Base-by-base conservation (phyloP, 2,797 vertebrate species). In the Coregonus suidteri region DNA sequence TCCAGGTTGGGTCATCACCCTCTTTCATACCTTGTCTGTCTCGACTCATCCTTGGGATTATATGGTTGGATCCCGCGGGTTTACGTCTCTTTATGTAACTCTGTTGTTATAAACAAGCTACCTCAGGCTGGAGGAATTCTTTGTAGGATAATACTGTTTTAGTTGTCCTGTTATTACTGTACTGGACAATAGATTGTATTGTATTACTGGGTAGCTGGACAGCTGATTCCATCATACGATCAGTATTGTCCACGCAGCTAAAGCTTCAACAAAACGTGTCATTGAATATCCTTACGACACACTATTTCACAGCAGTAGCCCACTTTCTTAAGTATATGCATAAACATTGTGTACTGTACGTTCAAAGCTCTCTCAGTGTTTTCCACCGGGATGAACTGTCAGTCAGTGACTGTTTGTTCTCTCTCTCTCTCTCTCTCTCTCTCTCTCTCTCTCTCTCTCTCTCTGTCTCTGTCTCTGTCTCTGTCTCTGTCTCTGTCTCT, bases 311-410 rank as follows among this genome's bases (percentile, higher is more conserved):
- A 37, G 67, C 73, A 76, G 77, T 80, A 71, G 20, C 70, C 70
- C 47, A 71, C 11, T 71, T 74, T 84, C 75, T 75, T 47, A 47
- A 47, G 41, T 47, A 47, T 47, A 47, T 47, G 41, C 41, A 47
- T 2, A 47, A 47, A 47, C 41, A 47, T 47, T 47, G 41, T 47
- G 9, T 47, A 54, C 77, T 71, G 54, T 30, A 74, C 73, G 66
- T 73, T 72, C 66, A 34, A 67, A 72, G 51, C 71, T 53, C 25
- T 53, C 14, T 54, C 3, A 74, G 59, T 70, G 75, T 81, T 77
- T 72, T 71, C 71, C 83, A 83, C 68, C 20, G 79, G 83, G 81
- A 86, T 25, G 35, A 47, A 54, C 79, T 84, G 86, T 83, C 83
- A 86, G 56, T 56, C 64, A 59, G 5, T 81, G 81, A 72, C 81